Percentiles rank a stretch among this genome's conserved stretches.
These are phyloP conservation scores for Archips crataeganus DNA, from an alignment of 2,888 invertebrate genomes.

Conservation along the genomic window DNA sequence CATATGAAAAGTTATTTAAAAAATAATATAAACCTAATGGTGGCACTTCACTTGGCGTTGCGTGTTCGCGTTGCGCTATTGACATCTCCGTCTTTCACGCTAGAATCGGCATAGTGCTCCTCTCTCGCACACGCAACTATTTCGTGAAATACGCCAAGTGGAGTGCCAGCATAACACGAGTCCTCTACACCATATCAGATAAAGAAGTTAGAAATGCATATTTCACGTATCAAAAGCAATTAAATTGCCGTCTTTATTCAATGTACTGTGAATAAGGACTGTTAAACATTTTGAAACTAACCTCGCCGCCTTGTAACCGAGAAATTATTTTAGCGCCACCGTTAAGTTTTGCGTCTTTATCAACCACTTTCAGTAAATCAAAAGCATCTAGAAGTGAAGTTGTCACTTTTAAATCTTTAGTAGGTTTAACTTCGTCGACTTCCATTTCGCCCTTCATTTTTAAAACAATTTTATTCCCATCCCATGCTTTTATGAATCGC, in stretches of 20 bases:
- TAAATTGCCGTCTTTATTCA: neutral
- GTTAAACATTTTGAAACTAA: slow-evolving; percentile 54
- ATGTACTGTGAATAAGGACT: neutral
- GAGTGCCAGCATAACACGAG: no score
- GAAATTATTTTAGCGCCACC: slow-evolving; percentile 78
- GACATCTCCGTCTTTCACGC: no score
- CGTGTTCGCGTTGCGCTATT: no score
- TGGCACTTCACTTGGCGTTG: no score
- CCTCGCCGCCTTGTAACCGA: slow-evolving; percentile 71
- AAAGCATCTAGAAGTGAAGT: slow-evolving; percentile 77
- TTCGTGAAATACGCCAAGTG: no score
- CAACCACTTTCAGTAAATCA: slow-evolving; percentile 68
- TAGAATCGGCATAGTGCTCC: no score
- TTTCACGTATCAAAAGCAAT: neutral
- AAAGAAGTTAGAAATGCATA: neutral
- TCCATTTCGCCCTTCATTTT: slow-evolving; percentile 68
- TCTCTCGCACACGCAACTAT: no score
- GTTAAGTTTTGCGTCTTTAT: slow-evolving; percentile 70
- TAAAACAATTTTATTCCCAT: slow-evolving; percentile 42
- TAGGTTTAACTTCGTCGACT: slow-evolving; percentile 47
- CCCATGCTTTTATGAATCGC: slow-evolving; percentile 25
- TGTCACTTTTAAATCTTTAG: slow-evolving; percentile 61
- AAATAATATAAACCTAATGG: no score
- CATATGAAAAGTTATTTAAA: no score
- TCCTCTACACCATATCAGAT: neutral